Base-by-base conservation (phyloP, 2,113 vertebrate species). In the Asarcornis scutulata region DNA sequence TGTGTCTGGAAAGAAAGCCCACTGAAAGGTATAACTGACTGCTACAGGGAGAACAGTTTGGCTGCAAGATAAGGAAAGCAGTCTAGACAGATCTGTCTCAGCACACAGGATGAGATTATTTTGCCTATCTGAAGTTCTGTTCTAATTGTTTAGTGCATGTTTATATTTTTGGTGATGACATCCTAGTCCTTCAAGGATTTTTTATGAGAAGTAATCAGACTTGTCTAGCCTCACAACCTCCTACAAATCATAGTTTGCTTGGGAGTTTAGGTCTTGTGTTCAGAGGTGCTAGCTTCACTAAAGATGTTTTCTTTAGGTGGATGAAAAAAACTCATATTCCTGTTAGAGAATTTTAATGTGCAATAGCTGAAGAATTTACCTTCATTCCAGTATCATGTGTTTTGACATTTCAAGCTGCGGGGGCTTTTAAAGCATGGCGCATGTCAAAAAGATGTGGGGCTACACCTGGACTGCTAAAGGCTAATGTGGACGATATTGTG, bases 111-210 rank as follows among this genome's bases (percentile, higher is more conserved):
- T 93, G 95, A 95, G 83, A 86, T 91, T 86, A 86, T 93, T 95
- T 89, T 95, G 60, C 74, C 83, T 92, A 69, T 93, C 88, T 75
- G 6, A 92, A 86, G 34, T 82, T 67, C 74, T 72, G 32, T 90
- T 91, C 77, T 40, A 64, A 48, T 44, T 2, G 0, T 86, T 93
- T 44, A 68, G 31, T 66, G 16, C 23, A 44, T 69, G 77, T 87
- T 92, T 95, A 29, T 89, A 48, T 86, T 93, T 95, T 94, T 34
- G 60, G 29, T 75, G 58, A 60, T 89, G 83, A 48, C 58, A 68
- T 89, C 23, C 44, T 92, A 76, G 52, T 79, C 75, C 89, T 95
- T 92, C 77, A 95, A 95, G 86, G 69, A 72, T 88, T 96, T 93
- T 40, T 87, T 89, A 82, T 82, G 58, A 84, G 83, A 56, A 92